Percentiles rank a stretch among this genome's conserved stretches.
phyloP scores from a whole-genome alignment of 2,113 vertebrate species.

The Gambusia affinis region DNA sequence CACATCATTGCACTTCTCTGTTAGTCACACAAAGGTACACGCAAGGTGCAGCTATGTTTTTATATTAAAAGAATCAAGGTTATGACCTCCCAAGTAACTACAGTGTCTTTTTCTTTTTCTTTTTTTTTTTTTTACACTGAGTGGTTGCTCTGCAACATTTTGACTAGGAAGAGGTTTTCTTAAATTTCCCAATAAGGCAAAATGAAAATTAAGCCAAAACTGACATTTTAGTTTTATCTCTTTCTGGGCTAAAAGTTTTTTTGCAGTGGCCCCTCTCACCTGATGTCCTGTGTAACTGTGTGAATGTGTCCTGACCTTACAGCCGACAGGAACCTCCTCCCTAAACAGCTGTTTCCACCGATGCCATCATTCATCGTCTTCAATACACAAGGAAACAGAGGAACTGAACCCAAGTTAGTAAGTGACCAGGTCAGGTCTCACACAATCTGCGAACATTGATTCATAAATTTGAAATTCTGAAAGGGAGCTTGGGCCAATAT shows the following conservation, averaged over 20 bases:
- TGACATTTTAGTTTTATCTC: neutral
- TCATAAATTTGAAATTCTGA: conserved; percentile 45
- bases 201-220: neutral
- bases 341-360: conserved; percentile 72
- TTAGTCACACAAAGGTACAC: neutral
- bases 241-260: neutral
- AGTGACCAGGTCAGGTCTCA: conserved; percentile 20
- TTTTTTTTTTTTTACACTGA: neutral
- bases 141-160: neutral
- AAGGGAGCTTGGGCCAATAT: conserved; percentile 32
- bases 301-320: conserved; percentile 58
- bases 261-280: conserved; percentile 50
- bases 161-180: neutral
- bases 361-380: conserved; percentile 46
- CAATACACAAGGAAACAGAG: conserved; percentile 43
- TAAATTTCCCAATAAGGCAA: neutral
- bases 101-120: neutral
- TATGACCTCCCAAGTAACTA: neutral
- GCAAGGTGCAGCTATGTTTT: neutral
- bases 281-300: conserved; percentile 57
- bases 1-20: no score
- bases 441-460: conserved; percentile 38
- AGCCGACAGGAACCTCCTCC: conserved; percentile 70
- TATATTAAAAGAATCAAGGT: neutral
- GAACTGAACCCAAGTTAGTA: conserved; percentile 8